Evolutionary conservation across 2,113 vertebrate genomes (phyloP), one percentile per base, ranked within the genome.

Genomic region (Taurulus bubalis): DNA sequence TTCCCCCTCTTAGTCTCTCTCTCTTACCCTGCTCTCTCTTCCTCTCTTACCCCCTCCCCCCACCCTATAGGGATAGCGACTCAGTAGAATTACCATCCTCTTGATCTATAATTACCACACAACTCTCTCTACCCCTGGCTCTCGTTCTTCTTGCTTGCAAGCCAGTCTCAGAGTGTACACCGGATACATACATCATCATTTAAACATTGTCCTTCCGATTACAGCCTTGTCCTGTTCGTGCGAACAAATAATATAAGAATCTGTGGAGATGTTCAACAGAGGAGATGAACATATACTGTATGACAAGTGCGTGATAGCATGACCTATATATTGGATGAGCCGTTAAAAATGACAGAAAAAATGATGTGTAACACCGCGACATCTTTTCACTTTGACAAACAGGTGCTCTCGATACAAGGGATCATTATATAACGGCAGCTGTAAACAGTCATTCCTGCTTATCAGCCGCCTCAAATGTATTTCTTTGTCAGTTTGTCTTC

Each of bases 91-190:
- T 92, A 91, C 85, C 84, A 91, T 93, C 85, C 86, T 90, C 92
- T 93, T 93, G 92, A 93, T 93, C 90, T 93, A 93, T 93, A 93
- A 93, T 93, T 93, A 93, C 92, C 90, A 87, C 87, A 86, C 79
- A 83, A 83, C 87, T 89, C 76, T 80, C 67, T 85, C 85, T 85
- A 87, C 89, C 82, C 79, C 74, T 88, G 87, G 90, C 88, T 90
- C 63, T 86, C 72, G 79, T 85, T 77, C 82, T 88, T 73, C 70
- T 83, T 80, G 71, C 79, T 83, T 82, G 70, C 83, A 71, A 86
- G 71, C 53, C 10, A 42, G 55, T 78, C 83, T 83, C 71, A 56
- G 36, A 87, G 55, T 63, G 51, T 75, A 82, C 66, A 59, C 71
- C 72, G 42, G 45, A 84, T 63, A 68, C 45, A 53, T 71, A 63